Evolutionary conservation across 35 echinoderm and acorn worm species (phyloP), one percentile per base, ranked within the genome.

Genomic region (Lytechinus pictus): DNA sequence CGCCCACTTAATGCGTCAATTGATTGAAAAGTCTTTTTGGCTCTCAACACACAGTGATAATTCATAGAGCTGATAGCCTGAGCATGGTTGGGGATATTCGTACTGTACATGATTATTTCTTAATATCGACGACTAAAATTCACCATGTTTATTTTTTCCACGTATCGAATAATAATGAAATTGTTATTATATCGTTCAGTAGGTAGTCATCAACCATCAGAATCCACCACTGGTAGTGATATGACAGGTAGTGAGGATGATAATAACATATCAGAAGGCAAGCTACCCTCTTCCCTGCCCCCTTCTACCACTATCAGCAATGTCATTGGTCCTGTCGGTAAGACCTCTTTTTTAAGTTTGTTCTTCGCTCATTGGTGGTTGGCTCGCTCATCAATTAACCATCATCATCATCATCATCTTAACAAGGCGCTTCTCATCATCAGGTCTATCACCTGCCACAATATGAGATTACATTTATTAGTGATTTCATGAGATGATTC

Each of bases 291-390:
- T 28, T 57, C 92, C 55, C 24, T 57, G 53, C 54, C 52, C 52
- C 92, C 92, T 9, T 55, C 92, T 54, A 93, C 92, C 92, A 93
- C 92, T 19, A 55, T 93, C 21, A 57, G 92, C 54, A 93, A 93
- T 53, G 55, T 28, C 9, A 93, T 93, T 54, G 92, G 92, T 13
- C 92, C 92, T n/a, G 29, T 93, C n/a, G 92, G 92, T 93, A 93
- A 93, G 92, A 93, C 27, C 92, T 93, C 54, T 27, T 54, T 14
- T 21, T 93, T 93, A 44, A 10, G 92, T 93, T 93, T 54, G 2
- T 92, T 52, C 11, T n/a, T 44, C 27, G 28, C 88, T 79, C 66
- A 79, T 16, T 4, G 66, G 66, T 79, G 66, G 66, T 24, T 79
- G 66, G 66, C 66, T 79, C 19, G 16, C 66, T 79, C 66, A 79